Evolutionary conservation across 1,140 invertebrate genomes (phyloP).

Genomic region (Lordiphosa mommai): DNA sequence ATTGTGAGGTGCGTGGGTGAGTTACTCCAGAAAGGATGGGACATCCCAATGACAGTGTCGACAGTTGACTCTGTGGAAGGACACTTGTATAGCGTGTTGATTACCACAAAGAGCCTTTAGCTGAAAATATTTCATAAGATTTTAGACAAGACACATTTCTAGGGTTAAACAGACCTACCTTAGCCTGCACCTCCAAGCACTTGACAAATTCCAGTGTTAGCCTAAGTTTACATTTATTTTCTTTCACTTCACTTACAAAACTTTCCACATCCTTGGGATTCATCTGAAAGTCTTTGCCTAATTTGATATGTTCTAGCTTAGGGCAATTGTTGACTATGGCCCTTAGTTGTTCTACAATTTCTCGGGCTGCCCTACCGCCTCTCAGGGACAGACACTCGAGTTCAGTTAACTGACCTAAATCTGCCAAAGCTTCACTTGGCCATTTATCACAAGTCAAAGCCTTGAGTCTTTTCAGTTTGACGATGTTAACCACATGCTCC

Average conservation of each 20-base stretch:
- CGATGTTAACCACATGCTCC: conserved; percentile 25
- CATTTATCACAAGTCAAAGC: conserved; percentile 40
- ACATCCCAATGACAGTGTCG: conserved; percentile 32
- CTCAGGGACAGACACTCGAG: conserved; percentile 42
- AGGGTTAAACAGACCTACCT: conserved; percentile 4
- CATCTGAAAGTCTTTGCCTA: conserved; percentile 28
- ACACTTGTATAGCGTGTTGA: conserved; percentile 1
- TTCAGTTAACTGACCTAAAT: conserved; percentile 13
- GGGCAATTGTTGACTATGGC: conserved; percentile 20
- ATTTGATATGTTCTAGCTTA: conserved; percentile 36
- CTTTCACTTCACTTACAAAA: conserved; percentile 8
- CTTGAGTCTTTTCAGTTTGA: conserved; percentile 13
- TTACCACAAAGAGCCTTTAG: conserved; percentile 1
- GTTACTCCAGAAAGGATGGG: conserved; percentile 28
- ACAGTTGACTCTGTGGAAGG: conserved; percentile 20
- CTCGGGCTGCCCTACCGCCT: conserved; percentile 2
- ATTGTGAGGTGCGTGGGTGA: conserved; percentile 58
- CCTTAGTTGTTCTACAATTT: conserved; percentile 9
- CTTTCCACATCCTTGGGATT: not conserved
- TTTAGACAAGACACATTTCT: no score
- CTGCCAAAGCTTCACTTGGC: conserved; percentile 19
- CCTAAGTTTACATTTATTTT: conserved; percentile 9
- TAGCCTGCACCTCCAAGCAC: not conserved
- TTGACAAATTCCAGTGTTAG: conserved; percentile 17
- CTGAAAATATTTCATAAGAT: not conserved